Conservation (phyloP, 2,113 vertebrate genomes). For the Tupaia chinensis region DNA sequence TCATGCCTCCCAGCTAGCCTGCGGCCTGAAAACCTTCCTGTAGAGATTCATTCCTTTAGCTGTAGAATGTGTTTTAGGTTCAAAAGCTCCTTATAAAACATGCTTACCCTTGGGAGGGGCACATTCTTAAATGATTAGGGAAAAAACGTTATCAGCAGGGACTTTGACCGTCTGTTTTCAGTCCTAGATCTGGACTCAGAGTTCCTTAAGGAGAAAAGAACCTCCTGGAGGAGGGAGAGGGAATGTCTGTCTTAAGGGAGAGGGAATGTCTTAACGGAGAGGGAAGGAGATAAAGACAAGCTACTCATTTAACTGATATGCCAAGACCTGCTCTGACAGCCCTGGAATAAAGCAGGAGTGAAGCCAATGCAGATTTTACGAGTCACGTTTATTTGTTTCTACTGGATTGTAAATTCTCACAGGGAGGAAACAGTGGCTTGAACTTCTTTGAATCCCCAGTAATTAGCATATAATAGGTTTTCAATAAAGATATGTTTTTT, state of each 20-base stretch:
- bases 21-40: background rate
- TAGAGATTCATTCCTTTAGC: conserved; percentile 11
- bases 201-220: background rate
- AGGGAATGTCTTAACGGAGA: background rate
- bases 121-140: conserved; percentile 22
- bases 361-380: conserved; percentile 49
- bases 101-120: background rate
- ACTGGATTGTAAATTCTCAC: background rate
- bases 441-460: conserved; percentile 10
- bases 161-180: background rate
- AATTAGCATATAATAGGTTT: background rate
- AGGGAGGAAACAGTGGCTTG: conserved; percentile 8
- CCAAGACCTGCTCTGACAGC: conserved; percentile 50
- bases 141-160: background rate
- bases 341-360: conserved; percentile 21
- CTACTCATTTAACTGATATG: conserved; percentile 31
- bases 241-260: background rate
- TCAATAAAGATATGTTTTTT: conserved; percentile 23
- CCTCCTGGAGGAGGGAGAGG: conserved; percentile 16
- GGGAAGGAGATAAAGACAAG: conserved; percentile 23
- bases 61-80: background rate
- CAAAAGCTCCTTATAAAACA: background rate
- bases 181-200: background rate
- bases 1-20: background rate
- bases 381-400: background rate